These are phyloP conservation scores for Diplodus sargus DNA, from an alignment of 2,797 vertebrate genomes.

Conservation along the genomic window DNA sequence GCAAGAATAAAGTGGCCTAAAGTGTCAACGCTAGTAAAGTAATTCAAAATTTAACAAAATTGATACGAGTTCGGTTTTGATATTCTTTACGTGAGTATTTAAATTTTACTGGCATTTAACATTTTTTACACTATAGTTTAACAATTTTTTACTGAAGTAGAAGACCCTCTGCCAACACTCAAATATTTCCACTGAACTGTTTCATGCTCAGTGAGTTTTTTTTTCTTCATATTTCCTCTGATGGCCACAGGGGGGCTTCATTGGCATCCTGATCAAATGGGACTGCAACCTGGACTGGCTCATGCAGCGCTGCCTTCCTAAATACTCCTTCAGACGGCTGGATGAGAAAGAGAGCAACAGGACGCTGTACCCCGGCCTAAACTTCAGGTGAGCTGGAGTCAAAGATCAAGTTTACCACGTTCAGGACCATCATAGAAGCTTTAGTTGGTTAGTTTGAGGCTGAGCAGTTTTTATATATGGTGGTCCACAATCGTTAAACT, in stretches of 20 bases:
- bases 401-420: slow-evolving; percentile 21
- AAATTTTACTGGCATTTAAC: no score
- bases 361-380: slow-evolving; percentile 88
- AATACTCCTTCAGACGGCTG: slow-evolving; percentile 87
- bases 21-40: no score
- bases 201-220: not conserved
- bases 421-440: no score
- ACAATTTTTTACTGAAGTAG: not conserved
- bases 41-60: no score
- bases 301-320: slow-evolving; percentile 81
- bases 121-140: not conserved
- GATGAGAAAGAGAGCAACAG: slow-evolving; percentile 87
- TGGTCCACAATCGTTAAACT: no score
- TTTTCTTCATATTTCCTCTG: not conserved
- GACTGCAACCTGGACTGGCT: slow-evolving; percentile 89
- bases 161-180: not conserved
- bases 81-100: no score
- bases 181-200: no score
- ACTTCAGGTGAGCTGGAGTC: slow-evolving; percentile 85
- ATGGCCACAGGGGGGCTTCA: slow-evolving; percentile 87
- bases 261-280: slow-evolving; percentile 92
- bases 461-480: not conserved
- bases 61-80: no score
- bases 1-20: no score
- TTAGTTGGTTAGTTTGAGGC: not conserved